A percentile compares a stretch with the other conserved stretches of the same genome.
Conservation (phyloP, 1,140 invertebrate species). For the Drosophila pandora region DNA sequence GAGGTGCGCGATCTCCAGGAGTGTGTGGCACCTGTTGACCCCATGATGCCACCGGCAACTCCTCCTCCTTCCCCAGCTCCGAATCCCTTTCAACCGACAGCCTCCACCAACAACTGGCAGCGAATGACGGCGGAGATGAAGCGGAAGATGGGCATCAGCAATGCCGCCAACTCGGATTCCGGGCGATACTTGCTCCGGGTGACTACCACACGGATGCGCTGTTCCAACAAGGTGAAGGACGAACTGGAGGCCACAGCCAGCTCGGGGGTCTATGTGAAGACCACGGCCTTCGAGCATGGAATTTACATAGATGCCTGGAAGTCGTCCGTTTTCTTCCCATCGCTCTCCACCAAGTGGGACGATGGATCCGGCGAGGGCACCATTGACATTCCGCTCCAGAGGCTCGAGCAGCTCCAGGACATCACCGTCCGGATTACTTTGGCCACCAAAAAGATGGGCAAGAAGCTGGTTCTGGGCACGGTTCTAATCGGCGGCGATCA, state of each 20-base stretch:
- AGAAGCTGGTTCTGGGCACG: constrained; percentile 85
- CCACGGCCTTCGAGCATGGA: constrained; percentile 88
- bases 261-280: constrained; percentile 88
- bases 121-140: constrained; percentile 71
- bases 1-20: constrained; percentile 69
- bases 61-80: neutral
- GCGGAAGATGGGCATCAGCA: constrained; percentile 76
- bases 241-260: constrained; percentile 73
- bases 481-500: constrained; percentile 54
- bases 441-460: constrained; percentile 84
- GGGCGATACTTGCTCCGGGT: constrained; percentile 58
- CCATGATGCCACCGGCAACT: neutral
- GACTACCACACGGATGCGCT: constrained; percentile 76
- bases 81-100: neutral
- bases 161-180: constrained; percentile 36
- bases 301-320: constrained; percentile 90
- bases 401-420: constrained; percentile 61
- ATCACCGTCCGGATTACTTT: constrained; percentile 67
- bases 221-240: constrained; percentile 82
- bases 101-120: constrained; percentile 64
- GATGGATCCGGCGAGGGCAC: constrained; percentile 82
- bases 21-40: constrained; percentile 4
- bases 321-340: constrained; percentile 88
- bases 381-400: constrained; percentile 63
- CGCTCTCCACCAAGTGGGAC: constrained; percentile 87